phyloP scores from a whole-genome alignment of 2,797 vertebrate genomes.

The Scolopax bukidnonensis region DNA sequence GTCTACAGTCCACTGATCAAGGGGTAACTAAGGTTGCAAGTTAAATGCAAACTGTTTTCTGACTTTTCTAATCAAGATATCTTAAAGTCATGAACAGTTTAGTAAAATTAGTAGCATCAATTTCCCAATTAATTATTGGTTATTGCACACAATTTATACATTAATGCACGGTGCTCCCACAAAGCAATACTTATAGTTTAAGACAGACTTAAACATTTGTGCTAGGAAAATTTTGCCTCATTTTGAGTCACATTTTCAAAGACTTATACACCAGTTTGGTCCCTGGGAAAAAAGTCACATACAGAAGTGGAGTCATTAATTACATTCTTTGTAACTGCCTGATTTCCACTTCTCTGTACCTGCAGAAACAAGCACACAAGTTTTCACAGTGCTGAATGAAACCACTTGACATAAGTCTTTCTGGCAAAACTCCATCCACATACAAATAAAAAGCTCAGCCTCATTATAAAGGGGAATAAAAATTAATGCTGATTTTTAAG shows the following conservation, averaged over 20 bases:
- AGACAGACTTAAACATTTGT: not conserved
- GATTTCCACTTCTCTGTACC: constrained; percentile 40
- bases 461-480: not conserved
- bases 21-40: not conserved
- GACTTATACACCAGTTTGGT: not conserved
- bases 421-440: constrained; percentile 48
- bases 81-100: not conserved
- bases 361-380: constrained; percentile 3
- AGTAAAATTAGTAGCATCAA: not conserved
- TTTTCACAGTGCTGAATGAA: constrained; percentile 44
- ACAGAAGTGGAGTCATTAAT: not conserved
- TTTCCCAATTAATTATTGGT: not conserved
- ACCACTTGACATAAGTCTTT: constrained; percentile 54
- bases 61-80: not conserved
- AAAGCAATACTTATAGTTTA: not conserved
- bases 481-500: not conserved
- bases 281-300: not conserved
- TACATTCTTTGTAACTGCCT: constrained; percentile 14
- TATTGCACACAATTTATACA: not conserved
- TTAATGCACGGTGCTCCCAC: not conserved
- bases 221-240: constrained; percentile 3
- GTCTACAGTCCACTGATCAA: not conserved
- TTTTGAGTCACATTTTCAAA: constrained; percentile 1
- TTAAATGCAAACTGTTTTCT: not conserved
- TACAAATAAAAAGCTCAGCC: not conserved